phyloP scores from a whole-genome alignment of 1,140 invertebrate genomes.

The Scaptomyza hsui region DNA sequence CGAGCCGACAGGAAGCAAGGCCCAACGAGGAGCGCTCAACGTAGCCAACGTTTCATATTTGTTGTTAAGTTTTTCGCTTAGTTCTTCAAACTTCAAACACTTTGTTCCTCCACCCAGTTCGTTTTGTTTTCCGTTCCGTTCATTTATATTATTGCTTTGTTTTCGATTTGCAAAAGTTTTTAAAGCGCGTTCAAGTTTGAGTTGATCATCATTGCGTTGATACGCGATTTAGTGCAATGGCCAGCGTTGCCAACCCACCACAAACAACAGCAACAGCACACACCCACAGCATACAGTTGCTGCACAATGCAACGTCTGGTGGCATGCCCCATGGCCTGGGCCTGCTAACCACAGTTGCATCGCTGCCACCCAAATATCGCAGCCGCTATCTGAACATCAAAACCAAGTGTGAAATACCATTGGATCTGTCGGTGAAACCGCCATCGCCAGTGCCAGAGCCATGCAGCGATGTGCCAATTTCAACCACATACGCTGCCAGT shows the following conservation, averaged over 20 bases:
- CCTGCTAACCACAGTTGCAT: slow-evolving; percentile 81
- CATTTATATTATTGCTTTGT: slow-evolving; percentile 26
- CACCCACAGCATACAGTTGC: slow-evolving; percentile 74
- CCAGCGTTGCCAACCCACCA: slow-evolving; percentile 44
- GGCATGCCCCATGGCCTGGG: slow-evolving; percentile 76
- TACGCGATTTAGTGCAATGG: slow-evolving; percentile 62
- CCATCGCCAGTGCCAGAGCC: slow-evolving; percentile 73
- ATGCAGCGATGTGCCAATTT: slow-evolving; percentile 57
- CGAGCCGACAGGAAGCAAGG: slow-evolving; percentile 74
- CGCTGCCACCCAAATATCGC: slow-evolving; percentile 83
- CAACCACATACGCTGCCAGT: slow-evolving; percentile 64
- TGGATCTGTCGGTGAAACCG: slow-evolving; percentile 86
- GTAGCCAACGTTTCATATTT: slow-evolving; percentile 55
- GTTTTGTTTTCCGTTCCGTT: slow-evolving; percentile 29
- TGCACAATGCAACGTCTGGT: slow-evolving; percentile 56
- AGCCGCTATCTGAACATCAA: slow-evolving; percentile 81
- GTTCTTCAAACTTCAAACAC: slow-evolving; percentile 49
- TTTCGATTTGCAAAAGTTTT: slow-evolving; percentile 30
- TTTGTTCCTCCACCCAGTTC: slow-evolving; percentile 42
- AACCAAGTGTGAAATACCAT: slow-evolving; percentile 84
- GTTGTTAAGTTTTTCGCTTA: slow-evolving; percentile 64
- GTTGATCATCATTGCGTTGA: slow-evolving; percentile 47
- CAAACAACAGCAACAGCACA: slow-evolving; percentile 28
- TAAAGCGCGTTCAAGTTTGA: slow-evolving; percentile 62
- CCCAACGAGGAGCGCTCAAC: slow-evolving; percentile 52